These are phyloP conservation scores for Varanus komodoensis DNA, from an alignment of 2,113 vertebrate genomes.

Conservation along the genomic window DNA sequence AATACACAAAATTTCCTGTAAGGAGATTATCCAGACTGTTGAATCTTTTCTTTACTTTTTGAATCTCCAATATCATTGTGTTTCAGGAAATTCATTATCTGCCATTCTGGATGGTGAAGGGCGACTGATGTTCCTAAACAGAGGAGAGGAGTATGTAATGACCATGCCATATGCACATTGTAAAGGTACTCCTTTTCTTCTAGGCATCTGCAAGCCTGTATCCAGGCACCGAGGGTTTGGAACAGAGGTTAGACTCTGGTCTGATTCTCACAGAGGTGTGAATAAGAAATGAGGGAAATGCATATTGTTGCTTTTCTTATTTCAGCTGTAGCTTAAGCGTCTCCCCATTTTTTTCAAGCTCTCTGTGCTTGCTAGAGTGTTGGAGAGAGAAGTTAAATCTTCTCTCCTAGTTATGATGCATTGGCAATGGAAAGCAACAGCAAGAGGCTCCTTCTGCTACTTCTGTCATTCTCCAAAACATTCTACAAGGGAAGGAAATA, in stretches of 20 bases:
- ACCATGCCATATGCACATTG: conserved; percentile 99
- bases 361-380: neutral
- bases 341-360: neutral
- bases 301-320: neutral
- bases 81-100: conserved; percentile 95
- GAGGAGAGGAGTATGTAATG: conserved; percentile 97
- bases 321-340: neutral
- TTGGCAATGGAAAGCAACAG: neutral
- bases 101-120: conserved; percentile 97
- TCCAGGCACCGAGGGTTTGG: neutral
- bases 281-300: neutral
- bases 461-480: neutral
- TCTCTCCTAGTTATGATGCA: neutral
- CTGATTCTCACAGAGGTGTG: neutral
- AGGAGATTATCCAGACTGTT: neutral
- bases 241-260: neutral
- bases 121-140: conserved; percentile 91
- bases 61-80: conserved; percentile 15
- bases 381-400: neutral
- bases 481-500: neutral
- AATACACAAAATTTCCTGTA: neutral
- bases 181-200: conserved; percentile 86
- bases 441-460: neutral
- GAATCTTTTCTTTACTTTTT: neutral
- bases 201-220: neutral